Conservation (phyloP, 2,888 invertebrate species). For the Furcula furcula region DNA sequence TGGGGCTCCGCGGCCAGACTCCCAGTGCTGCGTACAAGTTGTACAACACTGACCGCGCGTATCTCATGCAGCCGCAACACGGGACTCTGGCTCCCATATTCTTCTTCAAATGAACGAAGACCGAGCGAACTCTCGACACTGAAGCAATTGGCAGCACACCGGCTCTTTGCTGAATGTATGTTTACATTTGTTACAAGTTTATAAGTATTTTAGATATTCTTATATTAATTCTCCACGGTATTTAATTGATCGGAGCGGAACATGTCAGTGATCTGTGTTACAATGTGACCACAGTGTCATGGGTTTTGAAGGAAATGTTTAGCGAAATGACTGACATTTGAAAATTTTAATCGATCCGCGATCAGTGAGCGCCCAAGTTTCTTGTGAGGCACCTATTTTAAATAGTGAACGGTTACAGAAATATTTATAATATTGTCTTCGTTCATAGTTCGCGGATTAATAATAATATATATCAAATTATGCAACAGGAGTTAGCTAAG, state of each 20-base stretch:
- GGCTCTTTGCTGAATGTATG: slow-evolving; percentile 61
- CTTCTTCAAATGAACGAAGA: slow-evolving; percentile 66
- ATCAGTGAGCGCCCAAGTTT: slow-evolving; percentile 43
- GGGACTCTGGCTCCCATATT: slow-evolving; percentile 68
- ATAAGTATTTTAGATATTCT: slow-evolving; percentile 87
- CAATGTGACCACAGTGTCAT: slow-evolving; percentile 31
- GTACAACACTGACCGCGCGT: slow-evolving; percentile 40
- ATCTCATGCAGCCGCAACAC: slow-evolving; percentile 53
- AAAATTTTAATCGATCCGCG: slow-evolving; percentile 49
- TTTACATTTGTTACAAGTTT: slow-evolving; percentile 82
- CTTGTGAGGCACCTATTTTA: slow-evolving; percentile 36
- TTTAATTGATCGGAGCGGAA: slow-evolving; percentile 63
- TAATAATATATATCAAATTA: slow-evolving; percentile 44
- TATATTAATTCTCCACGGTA: slow-evolving; percentile 84
- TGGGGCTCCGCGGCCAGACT: slow-evolving; percentile 64
- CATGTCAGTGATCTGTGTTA: slow-evolving; percentile 47
- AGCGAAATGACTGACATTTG: slow-evolving; percentile 65
- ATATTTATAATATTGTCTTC: slow-evolving; percentile 28
- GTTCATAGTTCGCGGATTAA: slow-evolving; percentile 53
- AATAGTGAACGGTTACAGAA: slow-evolving; percentile 28
- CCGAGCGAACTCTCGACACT: slow-evolving; percentile 53
- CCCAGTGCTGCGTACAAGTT: slow-evolving; percentile 48
- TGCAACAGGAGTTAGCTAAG: slow-evolving; percentile 65
- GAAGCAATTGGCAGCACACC: slow-evolving; percentile 60
- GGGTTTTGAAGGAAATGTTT: slow-evolving; percentile 29